Base-by-base conservation (phyloP, 2,888 invertebrate species). In the Eupithecia dodoneata region DNA sequence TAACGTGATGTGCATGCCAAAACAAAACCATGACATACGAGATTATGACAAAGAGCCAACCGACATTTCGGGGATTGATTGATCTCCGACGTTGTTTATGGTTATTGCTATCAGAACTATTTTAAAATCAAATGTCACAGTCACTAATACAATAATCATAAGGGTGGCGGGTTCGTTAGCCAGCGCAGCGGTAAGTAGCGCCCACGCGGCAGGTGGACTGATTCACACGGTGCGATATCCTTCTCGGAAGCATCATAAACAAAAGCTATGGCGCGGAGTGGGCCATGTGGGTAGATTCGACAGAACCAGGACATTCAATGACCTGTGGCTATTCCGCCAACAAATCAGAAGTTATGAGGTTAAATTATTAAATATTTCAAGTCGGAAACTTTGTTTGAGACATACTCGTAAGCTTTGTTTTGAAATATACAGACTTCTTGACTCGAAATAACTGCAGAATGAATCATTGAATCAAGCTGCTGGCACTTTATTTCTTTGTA, bases 171-270 rank as follows among this genome's bases (percentile, higher is more conserved):
- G 71, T 63, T 74, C 72, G 30, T 15, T 52, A 30, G 77, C 79
- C 80, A 59, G 63, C 76, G 79, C 84, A 85, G 85, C 87, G 80
- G 85, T 85, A 85, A 76, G 84, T 85, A 85, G 80, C 83, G 79
- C 88, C 88, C 81, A 89, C 90, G 76, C 75, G 75, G 59, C 71
- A 73, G 59, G 44, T 84, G 49, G 74, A 81, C 85, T 88, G 87
- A 90, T 85, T 89, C 90, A 90, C 82, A 78, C 83, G 80, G 86
- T 82, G 85, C 85, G 81, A 81, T 88, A 86, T 85, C 84, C 87
- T 82, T 85, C 82, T 81, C 80, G 78, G 76, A 66, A 79, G 81
- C 72, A 84, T 85, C 83, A 86, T 84, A 85, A 86, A 88, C 85
- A 86, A 86, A 85, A 85, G 84, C 81, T 82, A 80, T 71, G 79